phyloP scores from a whole-genome alignment of 2,888 invertebrate species.

The Serripes groenlandicus region DNA sequence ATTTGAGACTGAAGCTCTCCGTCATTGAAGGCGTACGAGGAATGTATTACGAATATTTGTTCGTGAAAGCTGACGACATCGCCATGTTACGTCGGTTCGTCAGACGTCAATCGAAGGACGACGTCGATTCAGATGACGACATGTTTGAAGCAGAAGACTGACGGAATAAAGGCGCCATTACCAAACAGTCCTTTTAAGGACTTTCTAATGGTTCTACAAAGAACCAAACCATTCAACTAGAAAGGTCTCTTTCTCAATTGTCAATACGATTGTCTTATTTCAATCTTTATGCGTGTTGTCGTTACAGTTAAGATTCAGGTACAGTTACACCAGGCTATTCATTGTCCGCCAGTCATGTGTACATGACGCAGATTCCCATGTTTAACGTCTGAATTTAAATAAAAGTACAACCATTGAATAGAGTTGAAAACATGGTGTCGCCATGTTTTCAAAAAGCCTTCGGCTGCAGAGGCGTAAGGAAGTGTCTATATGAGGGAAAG shows the following conservation, averaged over 20 bases:
- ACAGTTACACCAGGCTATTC: too few species aligned
- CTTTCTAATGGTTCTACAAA: conserved; percentile 11
- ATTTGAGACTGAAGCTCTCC: conserved; percentile 9
- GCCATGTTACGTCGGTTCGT: conserved; percentile 6
- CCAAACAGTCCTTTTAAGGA: conserved; percentile 12
- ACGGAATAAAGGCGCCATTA: background rate
- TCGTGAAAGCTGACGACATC: conserved; percentile 17
- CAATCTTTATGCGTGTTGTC: too few species aligned
- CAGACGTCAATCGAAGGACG: background rate
- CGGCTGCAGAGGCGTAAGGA: too few species aligned
- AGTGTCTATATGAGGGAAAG: too few species aligned
- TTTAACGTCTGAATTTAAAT: too few species aligned
- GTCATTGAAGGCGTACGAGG: conserved; percentile 8
- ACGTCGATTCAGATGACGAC: background rate
- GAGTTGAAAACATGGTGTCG: too few species aligned
- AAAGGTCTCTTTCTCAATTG: background rate
- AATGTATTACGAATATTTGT: conserved; percentile 12
- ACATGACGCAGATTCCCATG: too few species aligned
- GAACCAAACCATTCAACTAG: background rate
- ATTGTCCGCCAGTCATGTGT: too few species aligned
- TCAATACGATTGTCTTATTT: too few species aligned
- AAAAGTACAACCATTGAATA: too few species aligned
- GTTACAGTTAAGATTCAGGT: too few species aligned
- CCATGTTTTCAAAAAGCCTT: too few species aligned
- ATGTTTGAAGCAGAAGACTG: background rate